Evolutionary conservation across 2,113 vertebrate species (phyloP).

Genomic region (Theristicus caerulescens): DNA sequence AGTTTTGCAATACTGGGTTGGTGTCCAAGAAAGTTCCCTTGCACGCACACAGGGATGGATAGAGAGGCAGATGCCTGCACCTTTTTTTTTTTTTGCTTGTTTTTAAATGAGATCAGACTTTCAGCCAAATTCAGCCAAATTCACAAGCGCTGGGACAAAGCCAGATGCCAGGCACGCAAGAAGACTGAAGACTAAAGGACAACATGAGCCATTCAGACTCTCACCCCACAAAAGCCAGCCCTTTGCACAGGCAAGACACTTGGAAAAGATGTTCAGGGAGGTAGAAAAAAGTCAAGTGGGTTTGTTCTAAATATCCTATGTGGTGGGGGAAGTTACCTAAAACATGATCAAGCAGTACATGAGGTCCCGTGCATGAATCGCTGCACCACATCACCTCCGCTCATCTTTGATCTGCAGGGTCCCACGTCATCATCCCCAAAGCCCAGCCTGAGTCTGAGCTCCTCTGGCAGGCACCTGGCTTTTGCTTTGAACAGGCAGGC

Average conservation of each 20-base stretch:
- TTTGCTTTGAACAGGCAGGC: not conserved
- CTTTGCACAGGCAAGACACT: not conserved
- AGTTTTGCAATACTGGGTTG: not conserved
- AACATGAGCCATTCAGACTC: not conserved
- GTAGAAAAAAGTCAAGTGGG: not conserved
- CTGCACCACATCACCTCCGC: not conserved
- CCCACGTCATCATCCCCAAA: not conserved
- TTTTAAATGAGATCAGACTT: not conserved
- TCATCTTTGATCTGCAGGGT: not conserved
- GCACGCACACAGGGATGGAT: not conserved
- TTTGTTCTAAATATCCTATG: not conserved
- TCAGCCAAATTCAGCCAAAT: not conserved
- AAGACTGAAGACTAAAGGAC: not conserved
- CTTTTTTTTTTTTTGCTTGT: not conserved
- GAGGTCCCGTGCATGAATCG: not conserved
- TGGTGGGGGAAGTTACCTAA: not conserved
- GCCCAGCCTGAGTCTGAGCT: not conserved
- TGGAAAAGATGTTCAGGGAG: not conserved
- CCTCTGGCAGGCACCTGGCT: not conserved
- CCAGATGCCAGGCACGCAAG: not conserved
- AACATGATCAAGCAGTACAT: not conserved
- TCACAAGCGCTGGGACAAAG: not conserved
- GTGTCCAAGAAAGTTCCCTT: not conserved
- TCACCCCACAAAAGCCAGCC: not conserved
- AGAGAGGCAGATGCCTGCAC: not conserved